Base-by-base conservation (phyloP, 2,888 invertebrate species). In the Alviniconcha strummeri region DNA sequence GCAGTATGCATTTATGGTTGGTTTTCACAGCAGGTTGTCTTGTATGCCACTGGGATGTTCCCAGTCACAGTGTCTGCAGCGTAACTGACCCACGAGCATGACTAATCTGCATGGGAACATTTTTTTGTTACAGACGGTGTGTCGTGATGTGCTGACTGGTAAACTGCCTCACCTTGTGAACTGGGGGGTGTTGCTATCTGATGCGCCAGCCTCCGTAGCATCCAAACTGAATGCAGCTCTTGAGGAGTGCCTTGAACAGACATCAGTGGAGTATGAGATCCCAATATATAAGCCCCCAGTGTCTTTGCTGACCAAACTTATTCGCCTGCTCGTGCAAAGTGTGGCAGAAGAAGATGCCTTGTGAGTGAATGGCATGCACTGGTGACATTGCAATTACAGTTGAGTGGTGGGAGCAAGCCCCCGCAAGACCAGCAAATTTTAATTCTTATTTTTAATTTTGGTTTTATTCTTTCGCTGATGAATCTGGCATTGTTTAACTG, bases 101-200 rank as follows among this genome's bases (percentile, higher is more conserved):
- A 36, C 36, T 36, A 36, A 36, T 36, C 36, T 36, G 36, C 36
- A 36, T 36, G 36, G 36, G 36, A 36, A 36, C 36, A 60, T 69
- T 17, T 56, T 76, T 55, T 67, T 56, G 6, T 85, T 85, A 52
- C 85, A 88, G 88, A 81, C 80, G 72, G 81, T 88, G 19, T 88
- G 88, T 83, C 78, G 85, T 9, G 84, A 88, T 19, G 81, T 87
- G 13, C 85, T 87, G 71, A 78, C 80, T 15, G 75, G 85, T 13
- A 75, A 57, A 1, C 67, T 81, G 7, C 82, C 82, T 52, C 19
- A 60, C 54, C 71, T 85, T 8, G 67, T 84, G 19, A 64, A 75
- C 5, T 67, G 84, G 9, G 79, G 81, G 11, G 87, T 86, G 5
- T 77, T 88, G 2, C 82, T 88, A 60, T 55, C 81, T 17, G 84